Evolutionary conservation across 2,888 invertebrate genomes (phyloP), one percentile per base, ranked within the genome.

Genomic region (Bugulina stolonifera): DNA sequence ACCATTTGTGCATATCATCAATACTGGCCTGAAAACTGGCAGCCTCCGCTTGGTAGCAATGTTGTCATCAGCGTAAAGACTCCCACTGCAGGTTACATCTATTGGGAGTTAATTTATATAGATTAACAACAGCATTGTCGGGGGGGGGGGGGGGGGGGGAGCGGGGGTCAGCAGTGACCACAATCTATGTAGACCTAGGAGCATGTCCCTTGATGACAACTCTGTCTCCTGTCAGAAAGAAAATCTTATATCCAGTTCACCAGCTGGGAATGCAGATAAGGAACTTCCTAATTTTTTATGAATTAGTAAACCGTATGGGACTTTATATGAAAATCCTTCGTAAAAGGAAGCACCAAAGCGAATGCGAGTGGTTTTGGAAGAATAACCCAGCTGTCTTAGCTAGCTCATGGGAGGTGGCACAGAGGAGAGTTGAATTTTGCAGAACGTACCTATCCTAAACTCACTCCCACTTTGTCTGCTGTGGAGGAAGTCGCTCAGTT

Each of bases 181-280:
- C 18, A 43, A 43, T n/a, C n/a, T n/a, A n/a, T n/a, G n/a, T n/a
- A n/a, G n/a, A n/a, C n/a, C n/a, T n/a, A 18, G 43, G 18, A 43
- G 18, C 5, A 10, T 43, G 5, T 43, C 43, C 43, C 18, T 43
- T 18, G 18, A 43, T 43, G 18, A 43, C 43, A 10, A 43, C 43
- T 43, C 18, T 43, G 43, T 43, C 18, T 43, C 18, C 55, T 55
- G 23, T 55, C 18, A 18, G 55, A 18, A 3, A 25, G 3, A 55
- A 55, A 55, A 55, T 55, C 55, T 55, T 55, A 23, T 18, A 55
- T 55, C 23, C 55, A 55, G 55, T 55, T 55, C 23, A 55, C 55
- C 25, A 23, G 55, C 23, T 55, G 55, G 3, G 22, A 23, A 55
- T 55, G 55, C n/a, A 55, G n/a, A n/a, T n/a, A n/a, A n/a, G n/a